Percentiles rank a stretch among this genome's conserved stretches.
phyloP scores from a whole-genome alignment of 2,888 invertebrate species.

The Leucophora obtusa region DNA sequence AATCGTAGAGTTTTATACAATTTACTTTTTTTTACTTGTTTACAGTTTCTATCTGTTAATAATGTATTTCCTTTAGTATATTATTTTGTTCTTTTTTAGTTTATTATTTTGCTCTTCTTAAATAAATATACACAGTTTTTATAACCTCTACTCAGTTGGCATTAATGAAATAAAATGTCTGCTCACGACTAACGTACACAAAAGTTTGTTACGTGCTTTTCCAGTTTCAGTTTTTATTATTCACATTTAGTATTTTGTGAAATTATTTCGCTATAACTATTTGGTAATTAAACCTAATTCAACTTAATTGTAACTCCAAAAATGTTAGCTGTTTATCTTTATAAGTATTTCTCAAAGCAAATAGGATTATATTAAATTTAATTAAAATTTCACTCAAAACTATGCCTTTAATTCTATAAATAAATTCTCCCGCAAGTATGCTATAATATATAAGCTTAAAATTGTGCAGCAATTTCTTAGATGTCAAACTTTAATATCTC shows the following conservation, averaged over 20 bases:
- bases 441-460: no score
- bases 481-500: no score
- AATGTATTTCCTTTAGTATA: constrained; percentile 4
- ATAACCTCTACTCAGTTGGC: not conserved
- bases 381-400: not conserved
- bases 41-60: no score
- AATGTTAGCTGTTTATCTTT: not conserved
- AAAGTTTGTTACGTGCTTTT: not conserved
- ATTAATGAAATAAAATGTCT: not conserved
- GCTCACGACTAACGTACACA: not conserved
- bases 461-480: no score
- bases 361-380: not conserved
- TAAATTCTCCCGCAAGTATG: not conserved
- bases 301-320: not conserved
- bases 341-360: not conserved
- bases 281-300: no score
- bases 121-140: constrained; percentile 1
- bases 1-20: no score
- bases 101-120: not conserved
- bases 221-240: not conserved
- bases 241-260: not conserved
- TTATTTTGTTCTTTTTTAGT: not conserved
- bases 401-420: not conserved
- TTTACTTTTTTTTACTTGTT: no score
- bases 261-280: not conserved